Percentiles rank a stretch among this genome's conserved stretches.
phyloP scores from a whole-genome alignment of 2,888 invertebrate species.

The Aphrophora alni region DNA sequence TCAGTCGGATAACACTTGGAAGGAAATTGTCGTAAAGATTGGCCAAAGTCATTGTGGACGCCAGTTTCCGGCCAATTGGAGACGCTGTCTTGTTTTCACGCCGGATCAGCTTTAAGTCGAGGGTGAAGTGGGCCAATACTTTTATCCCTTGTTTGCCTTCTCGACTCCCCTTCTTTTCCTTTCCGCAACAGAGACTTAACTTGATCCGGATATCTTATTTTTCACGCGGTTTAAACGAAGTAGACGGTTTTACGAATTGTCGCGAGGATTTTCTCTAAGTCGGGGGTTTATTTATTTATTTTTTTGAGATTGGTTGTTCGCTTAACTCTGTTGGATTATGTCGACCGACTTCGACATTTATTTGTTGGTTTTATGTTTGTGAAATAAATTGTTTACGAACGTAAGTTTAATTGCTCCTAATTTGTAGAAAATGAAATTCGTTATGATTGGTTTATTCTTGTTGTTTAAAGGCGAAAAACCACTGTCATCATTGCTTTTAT shows the following conservation, averaged over 20 bases:
- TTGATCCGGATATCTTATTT: conserved; percentile 34
- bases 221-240: conserved; percentile 31
- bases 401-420: too few relatives aligned
- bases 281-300: too few relatives aligned
- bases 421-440: too few relatives aligned
- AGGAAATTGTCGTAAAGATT: background rate
- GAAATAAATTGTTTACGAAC: too few relatives aligned
- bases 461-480: too few relatives aligned
- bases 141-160: conserved; percentile 28
- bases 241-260: conserved; percentile 25
- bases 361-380: too few relatives aligned
- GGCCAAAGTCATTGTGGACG: background rate
- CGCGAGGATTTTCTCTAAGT: conserved; percentile 20
- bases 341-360: too few relatives aligned
- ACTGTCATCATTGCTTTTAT: too few relatives aligned
- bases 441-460: too few relatives aligned
- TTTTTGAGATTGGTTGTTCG: too few relatives aligned
- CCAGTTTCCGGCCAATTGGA: conserved; percentile 17
- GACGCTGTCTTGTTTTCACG: conserved; percentile 23
- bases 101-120: conserved; percentile 19
- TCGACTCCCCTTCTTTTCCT: conserved; percentile 27
- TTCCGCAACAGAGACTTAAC: conserved; percentile 23
- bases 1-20: background rate
- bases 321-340: too few relatives aligned
- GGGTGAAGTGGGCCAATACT: background rate